Percentiles rank a stretch among this genome's conserved stretches.
Evolutionary conservation across 2,797 vertebrate genomes (phyloP).

Genomic region (Protonibea diacanthus): DNA sequence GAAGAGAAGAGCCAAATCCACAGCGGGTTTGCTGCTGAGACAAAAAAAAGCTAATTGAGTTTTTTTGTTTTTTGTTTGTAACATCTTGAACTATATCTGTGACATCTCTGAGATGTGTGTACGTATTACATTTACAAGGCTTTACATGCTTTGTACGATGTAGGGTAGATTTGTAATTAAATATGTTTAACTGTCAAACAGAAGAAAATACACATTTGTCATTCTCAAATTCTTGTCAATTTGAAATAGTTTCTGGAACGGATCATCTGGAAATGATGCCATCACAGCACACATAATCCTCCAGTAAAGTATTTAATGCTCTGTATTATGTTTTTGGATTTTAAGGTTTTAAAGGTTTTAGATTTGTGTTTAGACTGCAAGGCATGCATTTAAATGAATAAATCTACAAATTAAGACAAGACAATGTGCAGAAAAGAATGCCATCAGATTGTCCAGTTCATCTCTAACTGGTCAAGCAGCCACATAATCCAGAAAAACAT

Average conservation of each 20-base stretch:
- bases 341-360: too few species aligned
- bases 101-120: not conserved
- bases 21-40: conserved; percentile 16
- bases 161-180: not conserved
- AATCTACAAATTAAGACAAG: too few species aligned
- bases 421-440: too few species aligned
- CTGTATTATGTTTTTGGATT: too few species aligned
- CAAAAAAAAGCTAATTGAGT: conserved; percentile 9
- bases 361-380: too few species aligned
- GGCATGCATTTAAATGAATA: too few species aligned
- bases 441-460: too few species aligned
- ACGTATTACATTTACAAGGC: not conserved
- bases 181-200: not conserved
- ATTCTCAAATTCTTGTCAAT: not conserved
- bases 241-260: not conserved
- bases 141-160: not conserved
- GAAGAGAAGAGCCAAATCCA: conserved; percentile 19
- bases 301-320: not conserved
- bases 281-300: not conserved
- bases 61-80: conserved; percentile 2
- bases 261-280: not conserved
- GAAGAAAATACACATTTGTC: not conserved
- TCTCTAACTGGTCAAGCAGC: too few species aligned
- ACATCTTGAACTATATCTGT: not conserved
- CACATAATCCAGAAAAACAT: not conserved